Percentiles rank a stretch among this genome's conserved stretches.
Conservation (phyloP, 2,797 vertebrate genomes). For the Rallus crepitans region DNA sequence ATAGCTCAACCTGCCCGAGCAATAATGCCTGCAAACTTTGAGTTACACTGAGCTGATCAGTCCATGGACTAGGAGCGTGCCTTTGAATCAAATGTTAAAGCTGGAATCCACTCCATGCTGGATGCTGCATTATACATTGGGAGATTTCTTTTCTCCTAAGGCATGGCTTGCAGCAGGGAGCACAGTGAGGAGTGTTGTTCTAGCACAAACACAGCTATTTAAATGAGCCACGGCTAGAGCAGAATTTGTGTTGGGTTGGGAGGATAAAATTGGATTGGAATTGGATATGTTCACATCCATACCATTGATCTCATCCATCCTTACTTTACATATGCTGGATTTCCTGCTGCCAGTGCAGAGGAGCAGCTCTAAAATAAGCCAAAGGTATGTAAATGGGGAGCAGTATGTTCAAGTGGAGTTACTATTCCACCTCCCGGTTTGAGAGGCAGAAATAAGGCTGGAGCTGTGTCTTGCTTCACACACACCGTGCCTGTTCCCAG, state of each 20-base stretch:
- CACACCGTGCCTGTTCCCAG: neutral
- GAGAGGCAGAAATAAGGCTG: slow-evolving; percentile 42
- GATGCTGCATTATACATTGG: slow-evolving; percentile 21
- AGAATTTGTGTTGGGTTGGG: slow-evolving; percentile 47
- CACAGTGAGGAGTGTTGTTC: slow-evolving; percentile 11
- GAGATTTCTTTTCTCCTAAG: slow-evolving; percentile 10
- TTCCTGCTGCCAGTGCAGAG: slow-evolving; percentile 33
- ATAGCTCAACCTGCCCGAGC: slow-evolving; percentile 32
- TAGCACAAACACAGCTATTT: slow-evolving; percentile 49
- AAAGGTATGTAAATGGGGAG: slow-evolving; percentile 59
- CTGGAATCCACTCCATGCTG: neutral
- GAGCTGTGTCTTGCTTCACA: neutral
- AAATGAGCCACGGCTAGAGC: slow-evolving; percentile 54
- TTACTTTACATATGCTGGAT: slow-evolving; percentile 52
- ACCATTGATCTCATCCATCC: slow-evolving; percentile 47
- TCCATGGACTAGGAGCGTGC: neutral
- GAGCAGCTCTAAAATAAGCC: slow-evolving; percentile 62
- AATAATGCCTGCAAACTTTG: neutral
- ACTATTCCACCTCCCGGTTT: slow-evolving; percentile 23
- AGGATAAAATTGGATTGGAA: slow-evolving; percentile 69
- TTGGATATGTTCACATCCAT: neutral
- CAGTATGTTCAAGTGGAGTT: slow-evolving; percentile 61
- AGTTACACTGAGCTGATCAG: neutral
- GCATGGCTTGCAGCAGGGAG: neutral
- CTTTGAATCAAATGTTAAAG: slow-evolving; percentile 22